These are phyloP conservation scores for Pimpla rufipes DNA, from an alignment of 2,888 invertebrate genomes.

Conservation along the genomic window DNA sequence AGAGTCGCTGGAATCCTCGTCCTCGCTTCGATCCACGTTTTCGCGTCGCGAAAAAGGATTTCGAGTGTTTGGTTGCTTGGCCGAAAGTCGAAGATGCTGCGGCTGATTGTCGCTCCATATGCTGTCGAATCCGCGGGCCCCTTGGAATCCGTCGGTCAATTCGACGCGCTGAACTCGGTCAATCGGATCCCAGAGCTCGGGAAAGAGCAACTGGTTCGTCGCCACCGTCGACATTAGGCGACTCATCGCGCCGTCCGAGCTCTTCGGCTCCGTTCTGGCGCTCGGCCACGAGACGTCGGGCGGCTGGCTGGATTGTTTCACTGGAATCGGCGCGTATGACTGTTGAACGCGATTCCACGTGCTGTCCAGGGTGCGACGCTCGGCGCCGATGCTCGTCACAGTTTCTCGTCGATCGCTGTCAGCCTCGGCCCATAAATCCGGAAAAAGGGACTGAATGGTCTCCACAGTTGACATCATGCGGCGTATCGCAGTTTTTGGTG, in stretches of 20 bases:
- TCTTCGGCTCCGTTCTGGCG: neutral
- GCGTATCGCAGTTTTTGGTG: neutral
- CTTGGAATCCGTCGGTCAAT: neutral
- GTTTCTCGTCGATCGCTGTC: neutral
- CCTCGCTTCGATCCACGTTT: neutral
- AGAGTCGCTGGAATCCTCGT: slow-evolving; percentile 7
- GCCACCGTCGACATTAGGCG: neutral
- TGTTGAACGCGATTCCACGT: neutral
- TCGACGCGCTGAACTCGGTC: neutral
- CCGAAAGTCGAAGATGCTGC: neutral
- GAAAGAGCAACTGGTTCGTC: slow-evolving; percentile 10
- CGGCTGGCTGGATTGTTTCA: neutral
- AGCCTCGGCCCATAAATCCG: neutral
- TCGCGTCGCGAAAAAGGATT: no score
- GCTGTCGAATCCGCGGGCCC: no score
- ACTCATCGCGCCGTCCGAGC: neutral
- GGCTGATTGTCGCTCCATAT: neutral
- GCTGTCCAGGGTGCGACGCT: neutral
- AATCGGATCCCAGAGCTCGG: slow-evolving; percentile 1
- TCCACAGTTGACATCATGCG: slow-evolving; percentile 11
- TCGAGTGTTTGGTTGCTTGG: no score
- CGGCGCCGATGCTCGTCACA: neutral
- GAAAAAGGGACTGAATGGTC: slow-evolving; percentile 1
- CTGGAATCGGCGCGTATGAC: neutral
- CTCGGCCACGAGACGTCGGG: neutral